A percentile compares a stretch with the other conserved stretches of the same genome.
Evolutionary conservation across 2,797 vertebrate species (phyloP).

Genomic region (Etheostoma perlongum): DNA sequence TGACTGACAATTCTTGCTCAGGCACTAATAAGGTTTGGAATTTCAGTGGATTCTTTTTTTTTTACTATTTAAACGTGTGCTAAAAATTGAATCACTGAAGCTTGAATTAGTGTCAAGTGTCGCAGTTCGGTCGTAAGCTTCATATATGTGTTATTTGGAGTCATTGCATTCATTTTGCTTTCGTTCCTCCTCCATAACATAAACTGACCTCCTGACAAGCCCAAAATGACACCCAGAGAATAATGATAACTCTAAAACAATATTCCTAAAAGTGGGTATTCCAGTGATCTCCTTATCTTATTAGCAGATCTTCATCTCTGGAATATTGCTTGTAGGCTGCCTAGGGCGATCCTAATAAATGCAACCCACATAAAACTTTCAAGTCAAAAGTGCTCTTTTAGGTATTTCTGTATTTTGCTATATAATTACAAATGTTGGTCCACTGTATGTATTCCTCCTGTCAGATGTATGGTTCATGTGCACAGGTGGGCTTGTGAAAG

Average conservation of each 20-base stretch:
- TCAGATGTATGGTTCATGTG: not conserved
- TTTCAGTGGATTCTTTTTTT: constrained; percentile 12
- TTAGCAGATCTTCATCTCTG: constrained; percentile 71
- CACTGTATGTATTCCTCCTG: not conserved
- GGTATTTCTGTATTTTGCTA: constrained; percentile 1
- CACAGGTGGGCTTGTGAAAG: not conserved
- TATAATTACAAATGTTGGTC: constrained; percentile 13
- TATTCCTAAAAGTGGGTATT: constrained; percentile 46
- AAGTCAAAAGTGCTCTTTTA: constrained; percentile 34
- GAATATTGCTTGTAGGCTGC: constrained; percentile 73
- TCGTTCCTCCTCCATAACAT: constrained; percentile 56
- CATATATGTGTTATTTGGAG: constrained; percentile 52
- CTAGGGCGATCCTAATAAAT: constrained; percentile 67
- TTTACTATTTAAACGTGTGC: constrained; percentile 4
- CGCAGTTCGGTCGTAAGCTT: constrained; percentile 32
- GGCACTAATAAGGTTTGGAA: constrained; percentile 6
- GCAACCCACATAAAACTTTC: constrained; percentile 34
- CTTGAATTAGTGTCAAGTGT: constrained; percentile 49
- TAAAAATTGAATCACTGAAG: constrained; percentile 40
- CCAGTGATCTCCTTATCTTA: constrained; percentile 67
- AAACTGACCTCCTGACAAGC: constrained; percentile 66
- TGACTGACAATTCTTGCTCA: constrained; percentile 8
- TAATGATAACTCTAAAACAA: constrained; percentile 63
- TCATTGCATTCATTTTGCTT: constrained; percentile 54
- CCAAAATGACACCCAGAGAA: constrained; percentile 54